A percentile compares a stretch with the other conserved stretches of the same genome.
Evolutionary conservation across 37 sponge, comb jelly and placozoan genomes (phyloP).

Genomic region (Halichondria panicea): DNA sequence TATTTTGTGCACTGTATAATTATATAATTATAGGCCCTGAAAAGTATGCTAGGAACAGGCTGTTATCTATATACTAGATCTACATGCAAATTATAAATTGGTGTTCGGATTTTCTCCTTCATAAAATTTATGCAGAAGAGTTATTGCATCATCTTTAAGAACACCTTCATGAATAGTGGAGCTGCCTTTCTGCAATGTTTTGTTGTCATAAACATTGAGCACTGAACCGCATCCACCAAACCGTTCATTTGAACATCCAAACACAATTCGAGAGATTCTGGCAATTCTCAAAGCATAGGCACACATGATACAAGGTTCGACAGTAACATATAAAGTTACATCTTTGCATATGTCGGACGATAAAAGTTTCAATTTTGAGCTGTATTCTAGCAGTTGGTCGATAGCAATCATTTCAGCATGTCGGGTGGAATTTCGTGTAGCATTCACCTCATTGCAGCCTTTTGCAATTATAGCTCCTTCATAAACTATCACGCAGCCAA

Average conservation of each 20-base stretch:
- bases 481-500: slow-evolving; percentile 90
- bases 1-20: too few species aligned
- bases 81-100: too few species aligned
- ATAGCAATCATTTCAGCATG: slow-evolving; percentile 97
- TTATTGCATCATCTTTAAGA: slow-evolving; percentile 59
- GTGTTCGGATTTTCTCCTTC: slow-evolving; percentile 88
- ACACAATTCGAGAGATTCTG: slow-evolving; percentile 66
- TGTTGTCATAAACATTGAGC: slow-evolving; percentile 53
- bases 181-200: not conserved
- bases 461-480: slow-evolving; percentile 55
- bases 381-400: slow-evolving; percentile 51
- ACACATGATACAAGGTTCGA: slow-evolving; percentile 99
- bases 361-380: not conserved
- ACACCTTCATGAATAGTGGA: not conserved
- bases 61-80: too few species aligned
- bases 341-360: slow-evolving; percentile 9
- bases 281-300: slow-evolving; percentile 76
- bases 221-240: slow-evolving; percentile 99
- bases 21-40: too few species aligned
- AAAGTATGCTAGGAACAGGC: too few species aligned
- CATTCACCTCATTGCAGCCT: slow-evolving; percentile 91
- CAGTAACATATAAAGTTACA: slow-evolving; percentile 89
- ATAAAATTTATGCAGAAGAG: slow-evolving; percentile 83
- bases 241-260: slow-evolving; percentile 88
- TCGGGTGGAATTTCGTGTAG: slow-evolving; percentile 83